phyloP scores from a whole-genome alignment of 2,888 invertebrate genomes.

The Cancer borealis region DNA sequence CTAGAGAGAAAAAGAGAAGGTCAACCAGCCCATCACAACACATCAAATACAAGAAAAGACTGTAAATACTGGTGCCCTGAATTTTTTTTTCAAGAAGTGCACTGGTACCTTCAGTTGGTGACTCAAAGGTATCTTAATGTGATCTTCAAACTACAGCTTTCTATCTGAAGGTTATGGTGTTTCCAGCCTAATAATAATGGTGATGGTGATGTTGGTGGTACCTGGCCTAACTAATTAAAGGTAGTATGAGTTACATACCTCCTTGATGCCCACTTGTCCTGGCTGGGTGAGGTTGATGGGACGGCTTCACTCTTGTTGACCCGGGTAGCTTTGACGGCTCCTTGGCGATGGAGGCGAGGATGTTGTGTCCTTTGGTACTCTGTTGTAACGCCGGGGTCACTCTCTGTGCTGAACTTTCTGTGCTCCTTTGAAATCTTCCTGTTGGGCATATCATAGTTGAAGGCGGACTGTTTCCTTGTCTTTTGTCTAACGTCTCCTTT shows the following conservation, averaged over 20 bases:
- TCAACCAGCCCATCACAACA: too few species aligned
- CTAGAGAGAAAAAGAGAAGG: too few species aligned
- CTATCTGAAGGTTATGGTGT: too few species aligned
- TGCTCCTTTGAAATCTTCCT: slow-evolving; percentile 61
- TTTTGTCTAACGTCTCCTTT: neutral
- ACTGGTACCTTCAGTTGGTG: too few species aligned
- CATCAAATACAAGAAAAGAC: too few species aligned
- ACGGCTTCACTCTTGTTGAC: neutral
- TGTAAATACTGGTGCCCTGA: too few species aligned
- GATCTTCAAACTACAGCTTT: too few species aligned
- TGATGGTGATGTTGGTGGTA: neutral
- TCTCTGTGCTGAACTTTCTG: slow-evolving; percentile 64
- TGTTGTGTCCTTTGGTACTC: slow-evolving; percentile 35
- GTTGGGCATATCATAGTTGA: slow-evolving; percentile 3
- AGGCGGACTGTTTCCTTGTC: slow-evolving; percentile 32
- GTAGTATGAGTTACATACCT: slow-evolving; percentile 52
- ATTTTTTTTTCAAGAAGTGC: too few species aligned
- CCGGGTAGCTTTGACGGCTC: slow-evolving; percentile 65
- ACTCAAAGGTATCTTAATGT: too few species aligned
- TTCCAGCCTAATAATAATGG: neutral
- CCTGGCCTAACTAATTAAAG: neutral
- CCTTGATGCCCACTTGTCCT: slow-evolving; percentile 66
- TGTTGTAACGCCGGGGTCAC: slow-evolving; percentile 68
- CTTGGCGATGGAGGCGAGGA: slow-evolving; percentile 58
- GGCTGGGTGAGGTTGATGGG: neutral